These are phyloP conservation scores for Psittacula cyanocephala DNA, from an alignment of 2,113 vertebrate genomes.

Conservation along the genomic window DNA sequence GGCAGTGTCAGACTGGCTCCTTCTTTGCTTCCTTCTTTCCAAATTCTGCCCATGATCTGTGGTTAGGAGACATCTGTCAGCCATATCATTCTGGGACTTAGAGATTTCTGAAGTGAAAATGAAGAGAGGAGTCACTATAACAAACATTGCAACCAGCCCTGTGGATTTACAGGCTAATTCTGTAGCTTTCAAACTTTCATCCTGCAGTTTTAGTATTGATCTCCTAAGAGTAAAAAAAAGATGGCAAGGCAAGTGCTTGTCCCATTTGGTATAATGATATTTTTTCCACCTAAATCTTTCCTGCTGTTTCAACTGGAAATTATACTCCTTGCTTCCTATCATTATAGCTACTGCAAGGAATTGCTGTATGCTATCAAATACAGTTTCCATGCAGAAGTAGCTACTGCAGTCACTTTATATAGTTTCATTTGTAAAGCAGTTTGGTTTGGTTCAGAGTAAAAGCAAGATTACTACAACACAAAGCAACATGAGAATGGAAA, in stretches of 20 bases:
- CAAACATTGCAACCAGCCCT: neutral
- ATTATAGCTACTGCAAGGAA: neutral
- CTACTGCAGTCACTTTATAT: neutral
- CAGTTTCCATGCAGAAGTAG: neutral
- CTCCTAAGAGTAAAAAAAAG: neutral
- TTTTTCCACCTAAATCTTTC: neutral
- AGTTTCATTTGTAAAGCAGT: neutral
- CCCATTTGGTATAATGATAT: neutral
- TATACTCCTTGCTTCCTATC: neutral
- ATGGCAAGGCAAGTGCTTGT: neutral
- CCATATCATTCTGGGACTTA: conserved; percentile 88
- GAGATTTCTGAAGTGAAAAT: conserved; percentile 82
- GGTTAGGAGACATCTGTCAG: conserved; percentile 71
- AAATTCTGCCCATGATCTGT: conserved; percentile 24
- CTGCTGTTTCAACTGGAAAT: conserved; percentile 18
- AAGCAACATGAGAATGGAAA: neutral
- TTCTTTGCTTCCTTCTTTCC: conserved; percentile 64
- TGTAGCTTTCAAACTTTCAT: neutral
- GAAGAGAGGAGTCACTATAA: neutral
- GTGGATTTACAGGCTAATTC: neutral
- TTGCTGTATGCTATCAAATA: neutral
- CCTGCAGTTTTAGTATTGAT: neutral
- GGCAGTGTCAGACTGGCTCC: conserved; percentile 88
- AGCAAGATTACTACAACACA: neutral
- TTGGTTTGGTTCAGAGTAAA: neutral